Conservation (phyloP, 2,888 invertebrate genomes). For the Troides oblongomaculatus region DNA sequence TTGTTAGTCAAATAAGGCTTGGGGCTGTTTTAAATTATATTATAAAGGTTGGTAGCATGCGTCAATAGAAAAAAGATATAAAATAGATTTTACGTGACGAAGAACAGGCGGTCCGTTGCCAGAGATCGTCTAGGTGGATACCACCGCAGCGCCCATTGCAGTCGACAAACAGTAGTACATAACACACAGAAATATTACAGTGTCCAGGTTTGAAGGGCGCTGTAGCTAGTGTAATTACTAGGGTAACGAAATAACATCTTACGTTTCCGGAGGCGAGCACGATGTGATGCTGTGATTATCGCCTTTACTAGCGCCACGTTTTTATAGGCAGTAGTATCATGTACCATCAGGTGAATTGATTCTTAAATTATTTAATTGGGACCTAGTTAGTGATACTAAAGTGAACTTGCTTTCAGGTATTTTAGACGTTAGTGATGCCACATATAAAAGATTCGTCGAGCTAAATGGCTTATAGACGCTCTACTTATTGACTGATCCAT, state of each 20-base stretch:
- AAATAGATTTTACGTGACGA: neutral
- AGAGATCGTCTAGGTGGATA: no score
- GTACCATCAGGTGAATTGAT: no score
- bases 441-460: constrained; percentile 6
- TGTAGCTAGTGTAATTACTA: no score
- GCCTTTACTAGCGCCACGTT: neutral
- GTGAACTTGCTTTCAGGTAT: neutral
- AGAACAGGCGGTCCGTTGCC: no score
- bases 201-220: no score
- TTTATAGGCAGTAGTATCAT: neutral
- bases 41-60: neutral
- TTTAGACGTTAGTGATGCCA: neutral
- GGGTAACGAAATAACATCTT: no score
- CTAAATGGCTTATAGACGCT: constrained; percentile 19
- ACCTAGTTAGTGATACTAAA: neutral
- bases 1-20: neutral
- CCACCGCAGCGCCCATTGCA: no score
- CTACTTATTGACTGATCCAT: constrained; percentile 8
- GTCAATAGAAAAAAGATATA: neutral
- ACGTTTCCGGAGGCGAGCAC: no score
- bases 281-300: no score
- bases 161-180: no score
- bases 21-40: neutral
- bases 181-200: no score
- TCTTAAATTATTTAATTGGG: no score